Percentiles rank a stretch among this genome's conserved stretches.
These are phyloP conservation scores for Cuculus canorus DNA, from an alignment of 2,797 vertebrate genomes.

Conservation along the genomic window DNA sequence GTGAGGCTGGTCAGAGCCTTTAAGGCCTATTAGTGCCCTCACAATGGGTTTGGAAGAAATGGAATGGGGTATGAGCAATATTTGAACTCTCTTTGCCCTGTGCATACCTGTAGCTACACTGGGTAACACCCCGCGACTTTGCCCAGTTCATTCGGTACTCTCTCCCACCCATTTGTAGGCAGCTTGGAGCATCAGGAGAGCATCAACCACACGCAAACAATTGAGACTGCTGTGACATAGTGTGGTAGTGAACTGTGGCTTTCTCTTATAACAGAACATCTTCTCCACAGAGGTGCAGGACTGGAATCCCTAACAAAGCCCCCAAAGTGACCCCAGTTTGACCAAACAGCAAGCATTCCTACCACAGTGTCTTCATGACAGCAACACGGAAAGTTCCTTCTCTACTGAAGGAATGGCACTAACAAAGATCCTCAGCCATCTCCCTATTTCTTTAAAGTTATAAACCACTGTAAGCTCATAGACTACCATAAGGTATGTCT, in stretches of 20 bases:
- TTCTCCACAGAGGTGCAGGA: neutral
- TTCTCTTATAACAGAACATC: too few species aligned
- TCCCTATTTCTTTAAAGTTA: neutral
- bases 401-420: neutral
- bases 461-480: neutral
- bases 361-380: neutral
- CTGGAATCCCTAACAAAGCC: neutral
- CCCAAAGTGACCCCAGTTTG: neutral
- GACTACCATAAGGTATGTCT: conserved; percentile 4
- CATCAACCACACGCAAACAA: neutral
- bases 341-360: neutral
- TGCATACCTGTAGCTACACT: neutral
- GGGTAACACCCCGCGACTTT: neutral
- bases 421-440: neutral
- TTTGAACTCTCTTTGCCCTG: neutral
- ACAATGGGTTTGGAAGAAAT: neutral
- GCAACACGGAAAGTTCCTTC: neutral
- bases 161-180: neutral
- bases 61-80: neutral
- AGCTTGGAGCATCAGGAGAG: neutral
- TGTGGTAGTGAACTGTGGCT: too few species aligned
- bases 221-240: neutral
- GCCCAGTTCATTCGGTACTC: neutral
- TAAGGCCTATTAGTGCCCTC: neutral
- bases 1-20: neutral